phyloP scores from a whole-genome alignment of 2,113 vertebrate species.

The Atherinomorus stipes region DNA sequence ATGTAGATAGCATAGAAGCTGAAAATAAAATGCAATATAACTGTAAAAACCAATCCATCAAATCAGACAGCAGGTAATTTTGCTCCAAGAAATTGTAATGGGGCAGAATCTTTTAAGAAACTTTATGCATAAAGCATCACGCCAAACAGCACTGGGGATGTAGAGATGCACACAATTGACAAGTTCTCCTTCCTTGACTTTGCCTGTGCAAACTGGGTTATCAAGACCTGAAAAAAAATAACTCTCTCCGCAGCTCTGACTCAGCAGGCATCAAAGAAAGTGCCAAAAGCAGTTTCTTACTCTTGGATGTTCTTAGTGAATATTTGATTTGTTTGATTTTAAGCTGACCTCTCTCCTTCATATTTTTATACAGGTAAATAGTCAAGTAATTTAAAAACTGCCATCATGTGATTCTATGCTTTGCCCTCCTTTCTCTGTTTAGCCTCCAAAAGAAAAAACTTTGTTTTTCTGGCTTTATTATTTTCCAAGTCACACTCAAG shows the following conservation, averaged over 20 bases:
- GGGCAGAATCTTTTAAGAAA: slow-evolving; percentile 29
- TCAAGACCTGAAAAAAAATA: slow-evolving; percentile 53
- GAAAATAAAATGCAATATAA: slow-evolving; percentile 30
- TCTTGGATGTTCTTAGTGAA: slow-evolving; percentile 64
- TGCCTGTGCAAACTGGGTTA: slow-evolving; percentile 63
- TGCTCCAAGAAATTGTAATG: slow-evolving; percentile 9
- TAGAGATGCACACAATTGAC: slow-evolving; percentile 25
- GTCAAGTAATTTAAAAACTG: slow-evolving; percentile 30
- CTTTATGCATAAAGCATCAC: slow-evolving; percentile 4
- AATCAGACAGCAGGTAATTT: slow-evolving; percentile 32
- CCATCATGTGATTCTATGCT: slow-evolving; percentile 10
- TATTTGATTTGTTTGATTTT: slow-evolving; percentile 74
- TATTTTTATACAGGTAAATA: slow-evolving; percentile 55
- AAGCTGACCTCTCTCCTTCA: slow-evolving; percentile 52
- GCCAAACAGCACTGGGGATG: slow-evolving; percentile 14
- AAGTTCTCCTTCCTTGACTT: slow-evolving; percentile 64
- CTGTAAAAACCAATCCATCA: slow-evolving; percentile 44
- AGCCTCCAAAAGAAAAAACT: neutral
- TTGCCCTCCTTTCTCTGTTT: neutral
- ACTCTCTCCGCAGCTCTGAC: slow-evolving; percentile 56
- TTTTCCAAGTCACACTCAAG: neutral
- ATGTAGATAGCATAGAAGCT: slow-evolving; percentile 13
- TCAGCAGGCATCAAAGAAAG: slow-evolving; percentile 68
- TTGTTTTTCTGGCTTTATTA: neutral
- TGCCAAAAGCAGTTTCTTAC: slow-evolving; percentile 69